Evolutionary conservation across 2,888 invertebrate genomes (phyloP), one percentile per base, ranked within the genome.

Genomic region (Latrodectus hesperus): DNA sequence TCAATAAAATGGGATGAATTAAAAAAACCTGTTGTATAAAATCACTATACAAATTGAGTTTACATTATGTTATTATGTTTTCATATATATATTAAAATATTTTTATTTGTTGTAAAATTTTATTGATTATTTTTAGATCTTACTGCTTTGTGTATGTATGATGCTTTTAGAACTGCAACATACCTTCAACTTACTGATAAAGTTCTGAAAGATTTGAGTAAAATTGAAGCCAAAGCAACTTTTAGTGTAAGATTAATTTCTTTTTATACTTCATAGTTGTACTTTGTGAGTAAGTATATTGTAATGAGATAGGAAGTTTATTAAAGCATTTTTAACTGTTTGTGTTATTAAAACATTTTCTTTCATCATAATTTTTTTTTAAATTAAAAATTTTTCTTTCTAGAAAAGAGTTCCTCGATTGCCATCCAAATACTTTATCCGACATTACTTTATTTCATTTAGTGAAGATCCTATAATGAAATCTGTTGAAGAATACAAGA

Each of bases 121-220:
- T n/a, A 14, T 51, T 49, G n/a, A 38, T 22, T 78, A 65, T 22
- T 86, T 86, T 71, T 16, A 92, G 98, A 99, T 93, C 95, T 98
- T 0, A 98, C 98, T 0, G 96, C 97, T 51, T 96, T 97, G 22
- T 98, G 98, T 92, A 95, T 98, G 90, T 93, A 98, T 89, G 98
- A 98, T 93, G 94, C 95, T 90, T 99, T 98, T 93, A 94, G 95
- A 91, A 97, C 97, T 91, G 95, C 95, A 90, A 94, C 94, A 89
- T 95, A 96, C 38, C 93, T 98, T 49, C 93, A 95, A 86, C 95
- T 96, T 93, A 98, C 98, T 49, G 98, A 98, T 92, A 94, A 96
- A 80, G 95, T 98, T 80, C 93, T 99, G 12, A 97, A 97, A 92
- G 95, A 96, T 90, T 94, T 97, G 12, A 92, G 92, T 49, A 91